Evolutionary conservation across 2,113 vertebrate species (phyloP).

Genomic region (Stegastes partitus): DNA sequence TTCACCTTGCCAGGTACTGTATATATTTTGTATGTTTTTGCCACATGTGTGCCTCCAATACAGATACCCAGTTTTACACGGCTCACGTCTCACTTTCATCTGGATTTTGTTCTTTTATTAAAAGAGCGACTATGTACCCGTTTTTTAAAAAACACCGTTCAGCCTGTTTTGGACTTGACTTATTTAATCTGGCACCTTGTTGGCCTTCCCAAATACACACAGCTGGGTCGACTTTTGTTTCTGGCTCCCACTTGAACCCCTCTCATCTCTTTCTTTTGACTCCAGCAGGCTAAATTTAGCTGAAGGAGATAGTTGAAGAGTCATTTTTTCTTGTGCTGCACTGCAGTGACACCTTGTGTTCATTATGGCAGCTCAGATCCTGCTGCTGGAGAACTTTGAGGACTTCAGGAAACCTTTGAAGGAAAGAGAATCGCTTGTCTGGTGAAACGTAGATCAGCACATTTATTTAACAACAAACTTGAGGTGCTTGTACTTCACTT

Average conservation of each 20-base stretch:
- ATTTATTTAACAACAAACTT: not conserved
- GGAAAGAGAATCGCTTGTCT: not conserved
- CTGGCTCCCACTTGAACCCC: conserved; percentile 21
- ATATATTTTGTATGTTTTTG: conserved; percentile 68
- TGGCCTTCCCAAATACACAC: conserved; percentile 60
- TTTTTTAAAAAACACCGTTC: conserved; percentile 13
- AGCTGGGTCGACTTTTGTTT: conserved; percentile 49
- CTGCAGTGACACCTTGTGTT: conserved; percentile 72
- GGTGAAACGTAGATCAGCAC: not conserved
- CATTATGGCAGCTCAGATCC: not conserved
- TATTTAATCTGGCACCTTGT: conserved; percentile 55
- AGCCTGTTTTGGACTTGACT: conserved; percentile 9
- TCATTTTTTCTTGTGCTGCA: not conserved
- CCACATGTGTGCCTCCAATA: conserved; percentile 72
- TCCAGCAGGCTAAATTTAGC: conserved; percentile 33
- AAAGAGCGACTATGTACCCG: not conserved
- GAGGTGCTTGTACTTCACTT: too few species aligned
- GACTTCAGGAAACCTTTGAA: not conserved
- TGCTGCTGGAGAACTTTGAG: not conserved
- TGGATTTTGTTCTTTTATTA: conserved; percentile 16
- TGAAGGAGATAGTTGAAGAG: not conserved
- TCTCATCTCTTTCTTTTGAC: conserved; percentile 7
- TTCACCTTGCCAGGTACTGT: conserved; percentile 69
- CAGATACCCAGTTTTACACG: conserved; percentile 66
- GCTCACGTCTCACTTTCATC: conserved; percentile 25